Evolutionary conservation across 1,140 invertebrate genomes (phyloP).

Genomic region (Himalopsyche phryganea): DNA sequence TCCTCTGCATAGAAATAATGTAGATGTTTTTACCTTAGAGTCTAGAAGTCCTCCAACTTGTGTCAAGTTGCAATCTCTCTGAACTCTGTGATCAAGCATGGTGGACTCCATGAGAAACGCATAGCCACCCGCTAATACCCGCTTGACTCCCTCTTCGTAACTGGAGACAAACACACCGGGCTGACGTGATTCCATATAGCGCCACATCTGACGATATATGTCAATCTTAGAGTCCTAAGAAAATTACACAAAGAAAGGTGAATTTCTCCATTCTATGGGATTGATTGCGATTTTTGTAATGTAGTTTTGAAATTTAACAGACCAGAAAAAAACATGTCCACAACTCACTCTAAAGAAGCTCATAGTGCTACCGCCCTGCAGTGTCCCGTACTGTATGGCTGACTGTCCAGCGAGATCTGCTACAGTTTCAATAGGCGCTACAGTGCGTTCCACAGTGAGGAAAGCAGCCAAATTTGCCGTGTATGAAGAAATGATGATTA

Average conservation of each 20-base stretch:
- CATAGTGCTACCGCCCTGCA: slow-evolving; percentile 93
- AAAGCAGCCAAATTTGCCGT: slow-evolving; percentile 97
- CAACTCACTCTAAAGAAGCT: slow-evolving; percentile 84
- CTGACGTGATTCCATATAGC: slow-evolving; percentile 83
- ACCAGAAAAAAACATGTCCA: not conserved
- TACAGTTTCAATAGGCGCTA: slow-evolving; percentile 93
- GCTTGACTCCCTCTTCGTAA: slow-evolving; percentile 84
- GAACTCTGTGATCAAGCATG: slow-evolving; percentile 93
- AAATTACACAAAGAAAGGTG: too few species aligned
- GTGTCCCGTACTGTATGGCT: slow-evolving; percentile 90
- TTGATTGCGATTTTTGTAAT: not conserved
- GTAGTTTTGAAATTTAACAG: not conserved
- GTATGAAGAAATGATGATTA: slow-evolving; percentile 97
- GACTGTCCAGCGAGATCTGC: slow-evolving; percentile 92
- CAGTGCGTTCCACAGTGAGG: slow-evolving; percentile 94
- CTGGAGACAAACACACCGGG: slow-evolving; percentile 82
- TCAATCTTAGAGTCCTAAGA: slow-evolving; percentile 89
- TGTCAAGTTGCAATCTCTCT: slow-evolving; percentile 95
- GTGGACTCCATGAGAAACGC: slow-evolving; percentile 99
- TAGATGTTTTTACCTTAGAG: slow-evolving; percentile 65
- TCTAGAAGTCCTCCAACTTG: slow-evolving; percentile 95
- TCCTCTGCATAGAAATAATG: too few species aligned
- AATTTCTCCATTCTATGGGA: too few species aligned
- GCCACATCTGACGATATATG: slow-evolving; percentile 97
- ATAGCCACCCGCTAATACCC: slow-evolving; percentile 86